These are phyloP conservation scores for Falcunculus frontatus DNA, from an alignment of 2,113 vertebrate genomes.

Conservation along the genomic window DNA sequence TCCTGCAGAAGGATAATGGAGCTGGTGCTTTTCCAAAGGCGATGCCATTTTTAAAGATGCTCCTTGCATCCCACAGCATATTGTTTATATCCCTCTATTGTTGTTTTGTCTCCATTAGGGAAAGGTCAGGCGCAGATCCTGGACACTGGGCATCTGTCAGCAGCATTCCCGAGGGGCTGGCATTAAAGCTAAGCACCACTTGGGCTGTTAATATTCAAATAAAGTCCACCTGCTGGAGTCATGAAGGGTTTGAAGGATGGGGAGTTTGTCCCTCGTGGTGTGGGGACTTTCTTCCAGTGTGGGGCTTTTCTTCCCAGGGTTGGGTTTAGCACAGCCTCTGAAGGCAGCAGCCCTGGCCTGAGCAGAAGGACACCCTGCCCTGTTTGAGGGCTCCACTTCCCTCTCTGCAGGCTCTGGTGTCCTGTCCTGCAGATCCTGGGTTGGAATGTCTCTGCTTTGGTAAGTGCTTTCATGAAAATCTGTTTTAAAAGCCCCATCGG, in stretches of 20 bases:
- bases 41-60: background rate
- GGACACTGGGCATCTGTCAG: slow-evolving; percentile 10
- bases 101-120: slow-evolving; percentile 27
- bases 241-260: background rate
- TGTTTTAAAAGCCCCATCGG: background rate
- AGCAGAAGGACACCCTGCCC: background rate
- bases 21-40: background rate
- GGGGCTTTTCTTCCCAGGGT: background rate
- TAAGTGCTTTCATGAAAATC: background rate
- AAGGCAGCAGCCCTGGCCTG: background rate
- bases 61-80: background rate
- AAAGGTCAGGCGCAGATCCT: background rate
- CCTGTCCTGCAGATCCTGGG: fast-evolving
- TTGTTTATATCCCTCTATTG: slow-evolving; percentile 21
- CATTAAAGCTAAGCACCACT: background rate
- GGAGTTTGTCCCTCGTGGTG: background rate
- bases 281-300: background rate
- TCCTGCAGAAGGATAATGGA: background rate
- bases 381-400: background rate
- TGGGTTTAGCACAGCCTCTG: background rate
- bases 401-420: background rate
- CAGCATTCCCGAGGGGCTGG: background rate
- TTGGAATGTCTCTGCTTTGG: background rate
- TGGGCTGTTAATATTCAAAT: background rate
- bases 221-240: background rate